Conservation (phyloP, 2,113 vertebrate species). For the Alaudala cheleensis region DNA sequence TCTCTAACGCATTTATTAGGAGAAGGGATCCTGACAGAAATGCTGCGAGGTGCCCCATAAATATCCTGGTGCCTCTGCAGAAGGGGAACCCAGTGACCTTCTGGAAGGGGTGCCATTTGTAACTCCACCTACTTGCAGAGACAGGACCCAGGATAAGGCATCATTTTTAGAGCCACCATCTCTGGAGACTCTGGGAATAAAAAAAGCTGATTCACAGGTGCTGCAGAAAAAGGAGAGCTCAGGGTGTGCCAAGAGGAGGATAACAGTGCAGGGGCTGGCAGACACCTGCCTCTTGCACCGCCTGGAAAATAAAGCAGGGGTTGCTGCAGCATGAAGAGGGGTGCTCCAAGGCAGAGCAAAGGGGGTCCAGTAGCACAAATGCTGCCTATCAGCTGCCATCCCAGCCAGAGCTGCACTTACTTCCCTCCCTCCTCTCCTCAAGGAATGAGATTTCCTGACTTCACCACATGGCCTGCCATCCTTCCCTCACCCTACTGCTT, state of each 20-base stretch:
- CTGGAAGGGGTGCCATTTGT: background rate
- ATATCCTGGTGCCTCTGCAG: background rate
- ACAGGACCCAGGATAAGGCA: background rate
- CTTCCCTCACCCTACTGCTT: background rate
- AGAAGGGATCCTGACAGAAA: constrained; percentile 2
- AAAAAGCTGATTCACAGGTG: background rate
- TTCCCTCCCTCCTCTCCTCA: background rate
- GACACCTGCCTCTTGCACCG: background rate
- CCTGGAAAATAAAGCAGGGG: background rate
- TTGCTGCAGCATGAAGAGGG: background rate
- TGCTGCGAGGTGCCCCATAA: background rate
- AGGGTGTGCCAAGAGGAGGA: background rate
- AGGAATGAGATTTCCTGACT: background rate
- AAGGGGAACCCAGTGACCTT: constrained; percentile 10
- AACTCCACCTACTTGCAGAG: background rate
- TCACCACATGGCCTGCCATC: background rate
- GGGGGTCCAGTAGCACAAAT: background rate
- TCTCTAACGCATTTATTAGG: background rate
- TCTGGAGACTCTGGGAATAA: background rate
- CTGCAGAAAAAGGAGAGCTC: background rate
- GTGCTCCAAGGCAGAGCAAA: background rate
- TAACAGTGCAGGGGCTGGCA: background rate
- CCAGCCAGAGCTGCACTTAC: accelerated
- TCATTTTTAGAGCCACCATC: background rate
- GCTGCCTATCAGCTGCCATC: background rate